Evolutionary conservation across 1,140 invertebrate genomes (phyloP), one percentile per base, ranked within the genome.

Genomic region (Scylla paramamosain): DNA sequence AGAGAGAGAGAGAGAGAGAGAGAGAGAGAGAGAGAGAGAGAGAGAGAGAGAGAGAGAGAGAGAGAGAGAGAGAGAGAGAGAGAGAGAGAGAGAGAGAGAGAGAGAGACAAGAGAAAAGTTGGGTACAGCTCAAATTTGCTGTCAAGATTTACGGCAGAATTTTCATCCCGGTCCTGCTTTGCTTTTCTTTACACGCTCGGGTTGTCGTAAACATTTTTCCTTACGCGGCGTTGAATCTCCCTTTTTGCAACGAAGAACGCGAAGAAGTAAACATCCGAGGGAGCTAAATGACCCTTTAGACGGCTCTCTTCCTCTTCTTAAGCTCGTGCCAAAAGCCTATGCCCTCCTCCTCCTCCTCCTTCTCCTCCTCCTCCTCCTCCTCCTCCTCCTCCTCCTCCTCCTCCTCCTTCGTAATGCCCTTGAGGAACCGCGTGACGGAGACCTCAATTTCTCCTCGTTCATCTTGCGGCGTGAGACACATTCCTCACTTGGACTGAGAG

Each of bases 21-120:
- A n/a, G 67, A 77, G 67, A 77, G 67, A 77, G 67, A 77, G 67
- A 77, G 67, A 77, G 67, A 77, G 67, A 67, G 59, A 67, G 59
- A 67, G 59, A 67, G 59, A 67, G 59, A 67, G 59, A 67, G 59
- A 67, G 59, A 67, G 59, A 67, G 59, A 67, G 59, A 67, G 59
- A 67, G 59, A 67, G 59, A 67, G 59, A 67, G 59, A 67, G 59
- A 67, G 59, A 67, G 59, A 67, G 59, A 67, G 59, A 67, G 59
- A 67, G 59, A 67, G 59, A 67, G 59, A 67, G 59, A 67, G 8
- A 14, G 59, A 14, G 20, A 14, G 59, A 67, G 59, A 77, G 67
- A 59, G 10, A 4, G 52, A 59, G 52, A 59, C 10, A 59, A 59
- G 52, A 59, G 20, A n/a, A 77, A 77, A 77, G 20, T 77, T 77